A percentile compares a stretch with the other conserved stretches of the same genome.
phyloP scores from a whole-genome alignment of 2,797 vertebrate species.

The Picus viridis region DNA sequence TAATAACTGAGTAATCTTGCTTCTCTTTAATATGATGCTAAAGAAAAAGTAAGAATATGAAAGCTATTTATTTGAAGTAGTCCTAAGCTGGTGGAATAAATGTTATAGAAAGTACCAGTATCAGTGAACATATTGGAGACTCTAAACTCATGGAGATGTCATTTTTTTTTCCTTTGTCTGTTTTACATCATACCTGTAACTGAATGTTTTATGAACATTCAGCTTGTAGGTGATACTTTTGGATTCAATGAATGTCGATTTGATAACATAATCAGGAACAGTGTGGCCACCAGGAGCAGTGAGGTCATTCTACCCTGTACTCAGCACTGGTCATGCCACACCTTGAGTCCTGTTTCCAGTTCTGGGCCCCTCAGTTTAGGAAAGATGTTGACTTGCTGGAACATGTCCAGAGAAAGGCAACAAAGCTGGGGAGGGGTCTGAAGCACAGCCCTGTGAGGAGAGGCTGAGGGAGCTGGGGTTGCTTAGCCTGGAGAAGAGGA shows the following conservation, averaged over 20 bases:
- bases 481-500: too few species aligned
- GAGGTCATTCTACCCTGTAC: too few species aligned
- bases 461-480: too few species aligned
- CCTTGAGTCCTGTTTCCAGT: too few species aligned
- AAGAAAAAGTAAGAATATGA: neutral
- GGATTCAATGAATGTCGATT: neutral
- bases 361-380: too few species aligned
- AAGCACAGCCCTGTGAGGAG: too few species aligned
- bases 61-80: neutral
- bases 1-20: neutral
- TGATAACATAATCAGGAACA: neutral
- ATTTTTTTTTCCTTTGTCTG: neutral
- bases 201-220: neutral
- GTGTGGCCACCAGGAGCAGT: too few species aligned
- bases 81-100: neutral
- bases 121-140: neutral
- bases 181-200: neutral
- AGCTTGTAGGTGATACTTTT: neutral
- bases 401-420: too few species aligned
- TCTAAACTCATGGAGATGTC: neutral
- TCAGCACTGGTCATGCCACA: too few species aligned
- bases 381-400: too few species aligned
- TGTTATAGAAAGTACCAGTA: neutral
- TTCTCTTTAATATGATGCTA: neutral
- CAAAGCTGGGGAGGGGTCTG: too few species aligned